Base-by-base conservation (phyloP, 2,888 invertebrate species). In the Dermolepida albohirtum region DNA sequence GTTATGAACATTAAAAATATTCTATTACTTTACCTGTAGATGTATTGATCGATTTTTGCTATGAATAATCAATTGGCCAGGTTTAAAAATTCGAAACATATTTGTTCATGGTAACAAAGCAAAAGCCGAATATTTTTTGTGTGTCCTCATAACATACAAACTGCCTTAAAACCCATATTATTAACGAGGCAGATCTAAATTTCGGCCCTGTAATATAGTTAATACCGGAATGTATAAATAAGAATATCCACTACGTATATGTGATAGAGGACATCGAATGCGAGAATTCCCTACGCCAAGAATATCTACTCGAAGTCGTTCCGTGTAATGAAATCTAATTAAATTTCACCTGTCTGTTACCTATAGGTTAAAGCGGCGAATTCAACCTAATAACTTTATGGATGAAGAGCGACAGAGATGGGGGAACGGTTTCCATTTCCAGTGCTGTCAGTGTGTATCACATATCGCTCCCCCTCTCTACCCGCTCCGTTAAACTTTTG, bases 401-500 rank as follows among this genome's bases (percentile, higher is more conserved):
- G 27, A 16, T 44, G 29, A 43, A 39, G 27, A 12, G 40, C 16
- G 6, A 8, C 6, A 43, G 22, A 44, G 14, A 22, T 5, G 40
- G 40, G 14, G 11, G 40, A 14, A 16, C 12, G 6, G 41, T 2
- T 55, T 14, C 59, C 16, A 54, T 54, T 52, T 57, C 49, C 50
- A 64, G 51, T 63, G 71, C 68, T 54, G 55, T 39, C 52, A 68
- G 67, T 59, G 44, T 40, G 69, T 71, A 74, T 74, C 72, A 70
- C 72, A 72, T 72, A 72, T 72, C 72, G 47, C 16, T 47, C 4
- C 16, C 16, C 47, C 47, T 14, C 17, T 8, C 8, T 47, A 17
- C 47, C 14, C 12, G 2, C 12, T 14, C 29, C 40, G 50, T 59
- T 59, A 51, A 74, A 75, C 68, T 75, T 74, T 71, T 74, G 75